Evolutionary conservation across 2,797 vertebrate genomes (phyloP).

Genomic region (Chelonia mydas): DNA sequence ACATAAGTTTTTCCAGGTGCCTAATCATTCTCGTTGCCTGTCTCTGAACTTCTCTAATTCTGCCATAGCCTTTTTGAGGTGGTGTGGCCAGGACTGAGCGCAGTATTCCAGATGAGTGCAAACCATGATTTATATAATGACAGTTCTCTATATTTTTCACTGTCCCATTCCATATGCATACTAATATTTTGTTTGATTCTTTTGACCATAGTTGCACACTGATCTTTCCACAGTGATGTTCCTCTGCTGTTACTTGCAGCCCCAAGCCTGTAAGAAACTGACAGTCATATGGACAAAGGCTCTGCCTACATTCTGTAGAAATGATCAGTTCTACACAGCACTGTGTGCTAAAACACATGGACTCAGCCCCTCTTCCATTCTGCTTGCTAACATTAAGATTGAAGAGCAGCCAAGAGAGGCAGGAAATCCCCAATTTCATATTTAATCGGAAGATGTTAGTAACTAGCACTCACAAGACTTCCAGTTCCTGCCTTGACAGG

Average conservation of each 20-base stretch:
- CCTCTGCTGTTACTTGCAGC: neutral
- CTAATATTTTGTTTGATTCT: neutral
- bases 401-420: slow-evolving; percentile 10
- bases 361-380: neutral
- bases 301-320: neutral
- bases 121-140: neutral
- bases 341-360: neutral
- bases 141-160: neutral
- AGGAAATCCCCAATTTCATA: slow-evolving; percentile 30
- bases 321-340: neutral
- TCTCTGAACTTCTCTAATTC: neutral
- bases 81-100: neutral
- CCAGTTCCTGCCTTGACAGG: neutral
- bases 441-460: slow-evolving; percentile 11
- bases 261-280: neutral
- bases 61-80: neutral
- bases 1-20: neutral
- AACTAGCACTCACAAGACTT: neutral
- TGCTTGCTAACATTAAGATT: neutral
- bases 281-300: too few species aligned
- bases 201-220: neutral
- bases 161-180: neutral
- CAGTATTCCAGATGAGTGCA: neutral
- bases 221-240: neutral
- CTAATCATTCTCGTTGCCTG: neutral